A percentile compares a stretch with the other conserved stretches of the same genome.
Evolutionary conservation across 1,140 invertebrate genomes (phyloP).

Genomic region (Charaxes varanes): DNA sequence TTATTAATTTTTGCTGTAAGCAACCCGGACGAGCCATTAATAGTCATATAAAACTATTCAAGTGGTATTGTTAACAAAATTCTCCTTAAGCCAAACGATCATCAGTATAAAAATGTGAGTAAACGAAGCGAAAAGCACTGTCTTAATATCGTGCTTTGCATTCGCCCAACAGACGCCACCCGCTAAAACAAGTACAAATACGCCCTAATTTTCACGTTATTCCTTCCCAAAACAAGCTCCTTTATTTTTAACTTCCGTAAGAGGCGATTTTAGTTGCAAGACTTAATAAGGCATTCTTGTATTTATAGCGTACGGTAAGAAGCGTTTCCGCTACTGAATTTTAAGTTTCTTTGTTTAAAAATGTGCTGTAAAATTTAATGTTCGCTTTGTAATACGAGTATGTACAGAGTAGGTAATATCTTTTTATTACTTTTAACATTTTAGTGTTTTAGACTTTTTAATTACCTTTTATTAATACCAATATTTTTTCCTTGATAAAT

Average conservation of each 20-base stretch:
- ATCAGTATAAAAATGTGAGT: conserved; percentile 18
- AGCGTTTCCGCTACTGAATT: too few relatives aligned
- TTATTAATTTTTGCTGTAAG: too few relatives aligned
- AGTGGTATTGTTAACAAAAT: conserved; percentile 2
- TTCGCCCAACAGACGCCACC: conserved; percentile 11
- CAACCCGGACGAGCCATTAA: too few relatives aligned
- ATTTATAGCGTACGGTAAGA: conserved; percentile 1
- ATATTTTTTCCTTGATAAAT: too few relatives aligned
- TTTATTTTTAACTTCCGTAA: conserved; percentile 13
- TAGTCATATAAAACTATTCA: too few relatives aligned
- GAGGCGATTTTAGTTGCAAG: conserved; percentile 5
- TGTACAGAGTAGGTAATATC: too few relatives aligned
- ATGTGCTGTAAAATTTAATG: too few relatives aligned
- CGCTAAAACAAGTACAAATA: conserved; percentile 3
- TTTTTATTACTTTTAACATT: too few relatives aligned
- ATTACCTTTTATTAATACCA: too few relatives aligned
- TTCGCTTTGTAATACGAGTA: too few relatives aligned
- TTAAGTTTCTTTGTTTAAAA: too few relatives aligned
- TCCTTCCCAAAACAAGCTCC: conserved; percentile 4
- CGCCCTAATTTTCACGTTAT: conserved; percentile 13
- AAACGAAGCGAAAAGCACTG: conserved; percentile 9
- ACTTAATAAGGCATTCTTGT: not conserved
- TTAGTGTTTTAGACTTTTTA: too few relatives aligned
- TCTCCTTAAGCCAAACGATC: not conserved
- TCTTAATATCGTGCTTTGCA: conserved; percentile 17